Evolutionary conservation across 2,113 vertebrate species (phyloP).

Genomic region (Lontra canadensis): DNA sequence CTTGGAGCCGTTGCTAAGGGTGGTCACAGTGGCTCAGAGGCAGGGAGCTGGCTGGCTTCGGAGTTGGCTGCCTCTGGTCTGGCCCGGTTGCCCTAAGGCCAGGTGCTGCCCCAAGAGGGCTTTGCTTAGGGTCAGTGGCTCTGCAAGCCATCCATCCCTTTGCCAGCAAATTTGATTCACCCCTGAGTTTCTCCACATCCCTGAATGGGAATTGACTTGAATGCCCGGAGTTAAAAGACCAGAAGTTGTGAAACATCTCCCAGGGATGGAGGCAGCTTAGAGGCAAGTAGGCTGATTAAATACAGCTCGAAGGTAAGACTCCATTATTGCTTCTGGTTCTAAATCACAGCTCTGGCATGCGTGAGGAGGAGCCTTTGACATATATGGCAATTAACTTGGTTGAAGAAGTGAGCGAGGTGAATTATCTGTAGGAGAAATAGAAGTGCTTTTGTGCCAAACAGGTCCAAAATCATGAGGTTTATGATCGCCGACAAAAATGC

Average conservation of each 20-base stretch:
- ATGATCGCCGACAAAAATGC: neutral
- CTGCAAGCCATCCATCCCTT: neutral
- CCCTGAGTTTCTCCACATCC: neutral
- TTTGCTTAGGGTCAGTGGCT: neutral
- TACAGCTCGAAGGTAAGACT: neutral
- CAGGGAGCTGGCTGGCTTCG: neutral
- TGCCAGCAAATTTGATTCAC: neutral
- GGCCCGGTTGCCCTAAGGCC: neutral
- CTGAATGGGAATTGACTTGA: neutral
- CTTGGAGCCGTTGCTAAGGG: neutral
- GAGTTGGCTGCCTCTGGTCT: neutral
- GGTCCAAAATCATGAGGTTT: neutral
- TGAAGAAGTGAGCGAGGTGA: constrained; percentile 8
- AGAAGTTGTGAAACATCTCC: neutral
- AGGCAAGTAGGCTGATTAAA: constrained; percentile 25
- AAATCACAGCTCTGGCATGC: neutral
- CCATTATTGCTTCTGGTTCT: neutral
- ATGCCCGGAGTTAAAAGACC: constrained; percentile 16
- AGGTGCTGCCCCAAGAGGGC: neutral
- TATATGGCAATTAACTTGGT: constrained; percentile 20
- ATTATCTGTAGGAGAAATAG: neutral
- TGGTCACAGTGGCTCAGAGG: neutral
- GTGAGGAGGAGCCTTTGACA: neutral
- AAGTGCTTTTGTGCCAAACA: neutral
- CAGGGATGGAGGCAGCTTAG: neutral